Evolutionary conservation across 2,113 vertebrate species (phyloP).

Genomic region (Mus musculus): GRCm39 chr4:47421501-47422000

Average conservation of each 20-base stretch:
- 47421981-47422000: not conserved
- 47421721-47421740: not conserved
- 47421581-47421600: not conserved
- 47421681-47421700: not conserved
- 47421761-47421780: not conserved
- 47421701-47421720: not conserved
- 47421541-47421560: not conserved
- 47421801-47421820: not conserved
- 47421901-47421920: not conserved
- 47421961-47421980: not conserved
- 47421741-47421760: not conserved
- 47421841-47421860: not conserved
- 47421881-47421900: not conserved
- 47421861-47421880: not conserved
- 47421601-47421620: not conserved
- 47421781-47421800: too few relatives aligned
- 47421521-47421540: not conserved
- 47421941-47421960: not conserved
- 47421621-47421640: not conserved
- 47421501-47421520: too few relatives aligned
- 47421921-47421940: too few relatives aligned
- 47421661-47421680: not conserved
- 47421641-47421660: not conserved
- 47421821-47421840: not conserved
- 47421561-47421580: not conserved